A percentile compares a stretch with the other conserved stretches of the same genome.
Evolutionary conservation across 2,113 vertebrate species (phyloP).

Genomic region (Pachyramphus minor): DNA sequence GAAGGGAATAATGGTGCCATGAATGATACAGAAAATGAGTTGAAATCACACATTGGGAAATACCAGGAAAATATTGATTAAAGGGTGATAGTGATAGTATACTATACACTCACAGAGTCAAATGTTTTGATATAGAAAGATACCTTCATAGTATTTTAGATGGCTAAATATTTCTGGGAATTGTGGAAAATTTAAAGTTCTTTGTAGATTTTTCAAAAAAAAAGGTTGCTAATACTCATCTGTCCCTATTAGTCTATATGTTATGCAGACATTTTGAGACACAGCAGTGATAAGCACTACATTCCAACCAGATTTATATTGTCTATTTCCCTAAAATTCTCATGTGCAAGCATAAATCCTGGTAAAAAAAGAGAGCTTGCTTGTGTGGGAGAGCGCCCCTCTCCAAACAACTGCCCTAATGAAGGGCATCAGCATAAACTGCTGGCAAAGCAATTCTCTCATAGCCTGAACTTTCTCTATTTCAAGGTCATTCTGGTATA

Average conservation of each 20-base stretch:
- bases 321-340: background rate
- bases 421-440: background rate
- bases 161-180: background rate
- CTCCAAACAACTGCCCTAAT: background rate
- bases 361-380: background rate
- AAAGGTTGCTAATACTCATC: background rate
- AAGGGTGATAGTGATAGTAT: background rate
- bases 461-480: background rate
- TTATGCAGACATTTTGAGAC: background rate
- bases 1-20: background rate
- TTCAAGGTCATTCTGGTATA: background rate
- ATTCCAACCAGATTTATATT: background rate
- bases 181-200: background rate
- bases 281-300: background rate
- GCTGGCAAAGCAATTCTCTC: constrained; percentile 20
- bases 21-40: background rate
- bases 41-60: background rate
- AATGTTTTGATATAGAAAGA: background rate
- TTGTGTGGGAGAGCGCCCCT: background rate
- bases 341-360: background rate
- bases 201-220: background rate
- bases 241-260: background rate
- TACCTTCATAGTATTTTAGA: background rate
- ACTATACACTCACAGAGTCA: background rate
- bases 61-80: background rate